Evolutionary conservation across 2,888 invertebrate genomes (phyloP), one percentile per base, ranked within the genome.

Genomic region (Neoaliturus tenellus): DNA sequence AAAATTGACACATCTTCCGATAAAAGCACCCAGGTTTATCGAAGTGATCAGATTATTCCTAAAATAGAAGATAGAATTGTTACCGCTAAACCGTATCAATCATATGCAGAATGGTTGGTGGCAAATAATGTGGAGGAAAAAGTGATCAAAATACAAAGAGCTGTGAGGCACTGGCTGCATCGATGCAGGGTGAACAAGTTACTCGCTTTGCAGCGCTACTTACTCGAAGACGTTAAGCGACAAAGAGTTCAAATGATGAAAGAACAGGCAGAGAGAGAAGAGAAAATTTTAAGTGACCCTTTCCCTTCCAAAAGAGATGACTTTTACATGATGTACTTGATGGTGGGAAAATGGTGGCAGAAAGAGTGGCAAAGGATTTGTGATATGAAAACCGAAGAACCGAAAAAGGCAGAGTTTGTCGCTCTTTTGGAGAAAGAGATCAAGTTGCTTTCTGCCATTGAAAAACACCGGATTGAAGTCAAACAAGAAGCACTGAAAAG

Each of bases 381-480:
- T 23, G 90, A 91, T 85, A 90, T 93, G 88, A 93, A 94, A 88
- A 93, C 94, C 31, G 94, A 94, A 85, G 94, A 94, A 1, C 93
- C 94, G 0, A 94, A 94, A 89, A 93, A 95, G 83, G 94, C 95
- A 0, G 95, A 95, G 89, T 93, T 95, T 86, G 93, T 93, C 86
- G 91, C 94, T 80, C 91, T 96, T 82, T 91, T 96, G 5, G 95
- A 95, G 85, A 95, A 95, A 89, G 96, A 96, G 90, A 94, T 96
- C 17, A 93, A 94, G 88, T 91, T 95, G 88, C 90, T 95, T 0
- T 92, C 93, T 67, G 93, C 94, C 25, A 94, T 97, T 83, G 96
- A 96, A 89, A 92, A 92, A 62, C 94, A 95, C 86, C 91, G 94
- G 85, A 92, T 92, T 0, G 91, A 93, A 87, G 92, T 95, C 0